Conservation (phyloP, 2,113 vertebrate genomes). For the Solea senegalensis region DNA sequence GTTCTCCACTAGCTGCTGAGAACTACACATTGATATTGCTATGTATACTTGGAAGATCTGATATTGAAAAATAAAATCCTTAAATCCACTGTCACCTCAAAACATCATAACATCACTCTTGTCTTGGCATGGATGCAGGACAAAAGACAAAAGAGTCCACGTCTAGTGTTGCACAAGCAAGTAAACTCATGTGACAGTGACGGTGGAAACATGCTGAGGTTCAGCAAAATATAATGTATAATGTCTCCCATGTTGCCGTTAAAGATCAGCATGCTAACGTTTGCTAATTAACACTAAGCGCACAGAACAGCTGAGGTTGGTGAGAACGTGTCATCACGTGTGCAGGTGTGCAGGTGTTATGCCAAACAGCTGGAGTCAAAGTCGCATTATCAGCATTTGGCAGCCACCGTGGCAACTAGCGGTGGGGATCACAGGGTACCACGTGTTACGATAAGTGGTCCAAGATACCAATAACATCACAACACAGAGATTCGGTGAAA, state of each 20-base stretch:
- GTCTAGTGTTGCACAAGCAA: neutral
- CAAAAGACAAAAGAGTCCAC: no score
- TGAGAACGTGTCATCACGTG: neutral
- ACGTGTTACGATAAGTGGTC: no score
- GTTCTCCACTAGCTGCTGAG: neutral
- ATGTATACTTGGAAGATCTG: no score
- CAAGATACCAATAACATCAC: no score
- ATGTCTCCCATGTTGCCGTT: neutral
- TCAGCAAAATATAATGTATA: neutral
- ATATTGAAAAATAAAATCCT: no score
- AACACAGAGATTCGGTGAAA: no score
- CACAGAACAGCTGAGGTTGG: neutral
- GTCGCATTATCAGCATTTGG: neutral
- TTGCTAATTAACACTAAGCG: neutral
- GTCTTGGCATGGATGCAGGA: no score
- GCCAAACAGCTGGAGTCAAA: neutral
- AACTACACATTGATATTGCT: no score
- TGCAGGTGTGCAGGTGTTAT: neutral
- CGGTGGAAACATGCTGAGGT: neutral
- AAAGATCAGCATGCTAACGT: neutral
- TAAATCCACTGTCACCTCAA: no score
- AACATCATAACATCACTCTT: no score
- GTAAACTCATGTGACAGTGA: neutral
- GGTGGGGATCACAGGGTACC: no score
- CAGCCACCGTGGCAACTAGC: neutral